Base-by-base conservation (phyloP, 2,888 invertebrate species). In the Andrena flavipes region DNA sequence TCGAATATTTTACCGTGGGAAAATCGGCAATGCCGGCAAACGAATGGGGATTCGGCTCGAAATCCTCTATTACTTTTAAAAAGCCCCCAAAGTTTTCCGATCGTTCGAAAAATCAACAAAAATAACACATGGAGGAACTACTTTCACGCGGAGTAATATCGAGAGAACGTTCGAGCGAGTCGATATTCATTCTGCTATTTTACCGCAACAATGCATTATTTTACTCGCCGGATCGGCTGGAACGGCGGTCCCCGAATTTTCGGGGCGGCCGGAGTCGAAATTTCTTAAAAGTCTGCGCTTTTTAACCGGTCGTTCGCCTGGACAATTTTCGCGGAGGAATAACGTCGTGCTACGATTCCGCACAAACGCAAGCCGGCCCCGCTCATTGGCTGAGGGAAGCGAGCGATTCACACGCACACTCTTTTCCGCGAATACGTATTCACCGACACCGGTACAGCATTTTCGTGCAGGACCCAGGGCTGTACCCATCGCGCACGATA, bases 111-210 rank as follows among this genome's bases (percentile, higher is more conserved):
- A 78, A 71, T 75, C 49, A 82, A 77, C 75, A 80, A 86, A 84
- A 88, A 87, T 84, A 84, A 75, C 77, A 69, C 60, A 62, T 64
- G 72, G 76, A 2, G 84, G 91, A 72, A 91, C 91, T 91, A 91
- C 87, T 91, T 91, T 89, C 70, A 54, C 78, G 91, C 91, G 91
- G 85, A 91, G 89, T 89, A 84, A 91, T 87, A 91, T 87, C 78
- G 23, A 74, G 42, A 56, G 75, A 56, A 51, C 35, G 64, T 76
- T 72, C 83, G 76, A 72, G 60, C 81, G 62, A 83, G 86, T 86
- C 84, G 63, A 88, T 85, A 83, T 80, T 80, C 83, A 76, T 80
- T 76, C 13, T 2, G 4, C 0, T 76, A 59, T 76, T 48, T 62
- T 23, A 26, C 16, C 7, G 7, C 48, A 72, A 60, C 64, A 23